phyloP scores from a whole-genome alignment of 2,113 vertebrate genomes.

The Puffinus mauretanicus region DNA sequence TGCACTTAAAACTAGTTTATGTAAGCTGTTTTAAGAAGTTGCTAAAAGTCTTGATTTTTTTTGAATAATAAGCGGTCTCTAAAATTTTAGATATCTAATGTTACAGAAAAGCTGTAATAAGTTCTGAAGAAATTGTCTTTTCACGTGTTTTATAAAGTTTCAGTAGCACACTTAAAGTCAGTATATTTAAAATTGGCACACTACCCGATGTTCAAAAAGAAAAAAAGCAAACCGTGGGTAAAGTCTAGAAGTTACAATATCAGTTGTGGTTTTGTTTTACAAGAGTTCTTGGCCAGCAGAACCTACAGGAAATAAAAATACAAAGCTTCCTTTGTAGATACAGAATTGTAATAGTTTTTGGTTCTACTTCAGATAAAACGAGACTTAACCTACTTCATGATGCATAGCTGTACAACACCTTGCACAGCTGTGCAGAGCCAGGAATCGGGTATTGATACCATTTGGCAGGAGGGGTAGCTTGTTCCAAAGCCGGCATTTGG shows the following conservation, averaged over 20 bases:
- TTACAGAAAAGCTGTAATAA: not conserved
- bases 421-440: not conserved
- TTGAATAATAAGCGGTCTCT: not conserved
- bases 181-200: not conserved
- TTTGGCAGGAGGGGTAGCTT: not conserved
- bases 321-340: not conserved
- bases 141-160: not conserved
- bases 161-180: not conserved
- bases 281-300: not conserved
- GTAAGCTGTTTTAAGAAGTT: not conserved
- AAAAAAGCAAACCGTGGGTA: not conserved
- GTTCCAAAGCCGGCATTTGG: not conserved
- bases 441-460: not conserved
- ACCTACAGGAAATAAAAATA: not conserved
- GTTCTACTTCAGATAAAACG: not conserved
- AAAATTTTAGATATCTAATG: not conserved
- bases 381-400: not conserved
- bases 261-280: not conserved
- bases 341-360: not conserved
- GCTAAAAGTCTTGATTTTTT: not conserved
- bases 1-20: not conserved
- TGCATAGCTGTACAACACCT: not conserved
- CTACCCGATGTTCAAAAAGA: not conserved
- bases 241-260: not conserved
- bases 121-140: not conserved